Base-by-base conservation (phyloP, 2,113 vertebrate genomes). In the Zosterops lateralis region DNA sequence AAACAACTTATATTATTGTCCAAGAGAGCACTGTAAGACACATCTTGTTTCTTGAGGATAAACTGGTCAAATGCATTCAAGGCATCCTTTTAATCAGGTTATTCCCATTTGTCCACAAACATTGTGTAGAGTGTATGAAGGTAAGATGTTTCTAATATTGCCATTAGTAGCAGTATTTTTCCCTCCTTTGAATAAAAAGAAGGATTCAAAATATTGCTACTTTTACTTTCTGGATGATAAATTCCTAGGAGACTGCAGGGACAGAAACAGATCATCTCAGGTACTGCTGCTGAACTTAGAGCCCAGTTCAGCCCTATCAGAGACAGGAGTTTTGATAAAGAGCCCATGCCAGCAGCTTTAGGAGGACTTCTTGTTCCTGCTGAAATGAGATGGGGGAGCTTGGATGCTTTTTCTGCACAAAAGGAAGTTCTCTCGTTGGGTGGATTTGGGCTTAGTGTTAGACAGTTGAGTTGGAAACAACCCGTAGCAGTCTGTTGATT, bases 21-120 rank as follows among this genome's bases (percentile, higher is more conserved):
- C 48, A 42, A 40, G 48, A 40, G 7, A 75, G 57, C 78, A 11
- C 75, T 84, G 78, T 89, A 77, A 96, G 70, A 56, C 77, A 48
- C 45, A 24, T 48, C 31, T 82, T 84, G 68, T 95, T 95, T 97
- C 75, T 81, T 90, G 67, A 95, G 90, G 83, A 61, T 82, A 81
- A 84, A 90, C 45, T 84, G 88, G 47, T 95, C 93, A 95, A 95
- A 96, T 87, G 47, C 67, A 90, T 58, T 90, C 67, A 84, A 90
- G 71, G 82, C 70, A 90, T 93, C 58, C 62, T 95, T 96, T 97
- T 93, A 92, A 68, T 73, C 87, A 88, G 6, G 14, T 79, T 94
- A 25, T 31, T 84, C 32, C 26, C 17, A 48, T 71, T 83, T 78
- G 38, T 53, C 25, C 40, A 44, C 15, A 71, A 53, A 45, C 7